These are phyloP conservation scores for Drosophila neoperkinsi DNA, from an alignment of 2,888 invertebrate species.

Conservation along the genomic window DNA sequence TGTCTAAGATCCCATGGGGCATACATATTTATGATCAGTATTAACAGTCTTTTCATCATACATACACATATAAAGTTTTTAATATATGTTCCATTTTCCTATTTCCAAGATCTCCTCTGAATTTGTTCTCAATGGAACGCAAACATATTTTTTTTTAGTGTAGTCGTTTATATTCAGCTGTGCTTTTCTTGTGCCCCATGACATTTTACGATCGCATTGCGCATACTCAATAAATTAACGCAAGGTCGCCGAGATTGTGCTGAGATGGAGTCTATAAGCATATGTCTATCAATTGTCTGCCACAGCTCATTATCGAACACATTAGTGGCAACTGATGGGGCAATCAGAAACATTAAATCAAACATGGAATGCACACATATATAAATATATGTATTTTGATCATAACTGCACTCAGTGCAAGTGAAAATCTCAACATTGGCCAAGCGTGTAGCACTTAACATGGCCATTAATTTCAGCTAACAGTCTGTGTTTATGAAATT, in stretches of 20 bases:
- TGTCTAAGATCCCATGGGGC: background rate
- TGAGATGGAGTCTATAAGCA: slow-evolving; percentile 9
- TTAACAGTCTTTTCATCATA: background rate
- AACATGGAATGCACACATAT: slow-evolving; percentile 10
- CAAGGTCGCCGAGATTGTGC: slow-evolving; percentile 38
- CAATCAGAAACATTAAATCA: slow-evolving; percentile 50
- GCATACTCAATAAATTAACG: slow-evolving; percentile 30
- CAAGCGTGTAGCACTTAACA: slow-evolving; percentile 55
- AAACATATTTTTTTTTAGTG: background rate
- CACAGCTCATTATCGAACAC: slow-evolving; percentile 55
- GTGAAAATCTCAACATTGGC: slow-evolving; percentile 52
- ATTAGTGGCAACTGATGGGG: slow-evolving; percentile 49
- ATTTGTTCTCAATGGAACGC: background rate
- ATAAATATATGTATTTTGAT: background rate
- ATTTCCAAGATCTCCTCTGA: background rate
- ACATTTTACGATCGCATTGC: slow-evolving; percentile 36
- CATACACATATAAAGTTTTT: background rate
- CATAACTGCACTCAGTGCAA: slow-evolving; percentile 37
- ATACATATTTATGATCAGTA: background rate
- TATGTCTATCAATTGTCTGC: slow-evolving; percentile 54
- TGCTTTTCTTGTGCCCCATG: slow-evolving; percentile 33
- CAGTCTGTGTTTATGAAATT: slow-evolving; percentile 52
- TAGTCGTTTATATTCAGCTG: slow-evolving; percentile 20
- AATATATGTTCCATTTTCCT: background rate
- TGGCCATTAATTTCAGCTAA: slow-evolving; percentile 54